A percentile compares a stretch with the other conserved stretches of the same genome.
These are phyloP conservation scores for Sebastes taczanowskii DNA, from an alignment of 2,797 vertebrate genomes.

Conservation along the genomic window DNA sequence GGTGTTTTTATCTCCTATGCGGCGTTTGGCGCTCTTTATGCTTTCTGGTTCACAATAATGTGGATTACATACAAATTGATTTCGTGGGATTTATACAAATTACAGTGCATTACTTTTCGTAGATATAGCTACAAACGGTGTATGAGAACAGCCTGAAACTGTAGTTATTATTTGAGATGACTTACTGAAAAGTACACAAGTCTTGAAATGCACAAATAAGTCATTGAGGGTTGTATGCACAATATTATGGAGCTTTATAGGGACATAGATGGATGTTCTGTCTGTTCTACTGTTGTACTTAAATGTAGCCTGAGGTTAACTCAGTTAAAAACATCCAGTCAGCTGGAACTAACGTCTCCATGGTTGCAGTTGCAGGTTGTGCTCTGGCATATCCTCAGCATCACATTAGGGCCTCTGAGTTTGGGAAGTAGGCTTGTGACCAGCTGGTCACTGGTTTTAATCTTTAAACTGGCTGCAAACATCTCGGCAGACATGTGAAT, in stretches of 20 bases:
- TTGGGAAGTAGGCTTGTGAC: conserved; percentile 9
- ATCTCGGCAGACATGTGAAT: conserved; percentile 11
- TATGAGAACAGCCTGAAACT: too few relatives aligned
- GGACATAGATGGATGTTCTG: background rate
- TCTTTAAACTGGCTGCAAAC: conserved; percentile 32
- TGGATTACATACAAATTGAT: too few relatives aligned
- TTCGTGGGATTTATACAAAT: too few relatives aligned
- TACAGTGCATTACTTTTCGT: too few relatives aligned
- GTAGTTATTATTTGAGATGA: conserved; percentile 9
- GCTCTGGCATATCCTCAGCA: conserved; percentile 29
- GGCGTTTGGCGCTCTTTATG: too few relatives aligned
- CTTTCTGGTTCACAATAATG: too few relatives aligned
- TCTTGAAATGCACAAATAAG: background rate
- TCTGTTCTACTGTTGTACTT: conserved; percentile 5
- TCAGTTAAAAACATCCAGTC: conserved; percentile 46
- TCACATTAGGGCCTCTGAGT: conserved; percentile 12
- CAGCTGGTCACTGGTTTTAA: conserved; percentile 41
- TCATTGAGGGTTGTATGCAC: background rate
- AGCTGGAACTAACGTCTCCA: conserved; percentile 35
- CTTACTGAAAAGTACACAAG: background rate
- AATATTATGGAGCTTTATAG: background rate
- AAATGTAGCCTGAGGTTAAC: conserved; percentile 17
- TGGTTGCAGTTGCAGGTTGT: conserved; percentile 26
- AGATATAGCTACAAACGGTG: too few relatives aligned
- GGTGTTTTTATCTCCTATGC: too few relatives aligned